Percentiles rank a stretch among this genome's conserved stretches.
Conservation (phyloP, 2,113 vertebrate species). For the Gambusia affinis region DNA sequence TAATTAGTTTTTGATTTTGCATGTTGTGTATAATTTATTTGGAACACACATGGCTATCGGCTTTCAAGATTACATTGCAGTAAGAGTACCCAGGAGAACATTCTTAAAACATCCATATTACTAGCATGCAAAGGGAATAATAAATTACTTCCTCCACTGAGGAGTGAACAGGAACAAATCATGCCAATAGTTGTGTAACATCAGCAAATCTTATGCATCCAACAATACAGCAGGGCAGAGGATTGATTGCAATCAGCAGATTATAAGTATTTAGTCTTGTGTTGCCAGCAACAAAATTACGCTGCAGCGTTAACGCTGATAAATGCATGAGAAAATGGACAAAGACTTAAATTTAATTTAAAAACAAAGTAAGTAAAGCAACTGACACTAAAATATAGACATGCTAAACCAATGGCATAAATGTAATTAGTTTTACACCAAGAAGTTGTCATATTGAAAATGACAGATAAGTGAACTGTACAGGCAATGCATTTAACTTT, state of each 20-base stretch:
- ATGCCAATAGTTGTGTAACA: slow-evolving; percentile 21
- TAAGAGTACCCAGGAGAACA: slow-evolving; percentile 45
- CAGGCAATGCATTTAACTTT: not conserved
- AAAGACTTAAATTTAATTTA: not conserved
- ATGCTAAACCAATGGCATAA: not conserved
- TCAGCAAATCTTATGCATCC: slow-evolving; percentile 6
- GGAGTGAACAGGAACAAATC: slow-evolving; percentile 12
- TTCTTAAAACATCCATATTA: slow-evolving; percentile 35
- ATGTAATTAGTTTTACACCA: not conserved
- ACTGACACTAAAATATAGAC: not conserved
- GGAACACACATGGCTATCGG: slow-evolving; percentile 32
- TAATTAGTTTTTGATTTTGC: slow-evolving; percentile 35
- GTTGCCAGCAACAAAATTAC: not conserved
- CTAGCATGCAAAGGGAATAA: slow-evolving; percentile 25
- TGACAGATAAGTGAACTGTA: not conserved
- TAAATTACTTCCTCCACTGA: slow-evolving; percentile 43
- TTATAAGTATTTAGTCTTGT: slow-evolving; percentile 14
- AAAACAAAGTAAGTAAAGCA: not conserved
- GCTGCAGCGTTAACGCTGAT: not conserved
- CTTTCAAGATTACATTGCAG: slow-evolving; percentile 25
- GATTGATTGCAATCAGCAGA: slow-evolving; percentile 17
- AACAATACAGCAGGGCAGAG: slow-evolving; percentile 11
- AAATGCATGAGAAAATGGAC: not conserved
- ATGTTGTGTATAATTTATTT: slow-evolving; percentile 55
- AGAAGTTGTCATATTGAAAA: not conserved